Conservation (phyloP, 2,888 invertebrate species). For the Nomada fabriciana region DNA sequence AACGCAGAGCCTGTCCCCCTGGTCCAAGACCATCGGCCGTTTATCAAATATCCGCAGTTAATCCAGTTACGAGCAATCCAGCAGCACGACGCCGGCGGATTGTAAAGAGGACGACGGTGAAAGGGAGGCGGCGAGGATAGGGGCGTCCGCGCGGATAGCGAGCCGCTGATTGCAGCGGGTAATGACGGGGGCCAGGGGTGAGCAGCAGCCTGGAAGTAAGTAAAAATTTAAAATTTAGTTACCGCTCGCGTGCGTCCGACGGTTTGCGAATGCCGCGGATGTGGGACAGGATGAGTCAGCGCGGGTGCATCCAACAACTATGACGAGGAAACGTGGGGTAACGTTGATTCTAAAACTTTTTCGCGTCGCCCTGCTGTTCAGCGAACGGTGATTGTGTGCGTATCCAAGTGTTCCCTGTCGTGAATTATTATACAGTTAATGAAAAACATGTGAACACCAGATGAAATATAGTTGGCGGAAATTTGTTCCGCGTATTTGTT, state of each 20-base stretch:
- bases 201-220: constrained; percentile 85
- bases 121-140: constrained; percentile 44
- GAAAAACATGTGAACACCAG: not conserved
- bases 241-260: constrained; percentile 79
- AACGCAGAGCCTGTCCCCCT: constrained; percentile 7
- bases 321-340: constrained; percentile 22
- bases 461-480: not conserved
- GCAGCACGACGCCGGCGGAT: constrained; percentile 63
- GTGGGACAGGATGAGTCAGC: constrained; percentile 80
- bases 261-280: constrained; percentile 79
- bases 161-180: constrained; percentile 83
- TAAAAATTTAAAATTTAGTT: constrained; percentile 85
- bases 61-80: constrained; percentile 79
- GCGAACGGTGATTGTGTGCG: not conserved
- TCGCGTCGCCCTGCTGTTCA: not conserved
- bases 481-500: no score
- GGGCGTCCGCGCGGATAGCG: constrained; percentile 72
- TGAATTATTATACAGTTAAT: not conserved
- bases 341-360: constrained; percentile 46
- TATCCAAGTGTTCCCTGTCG: not conserved
- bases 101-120: constrained; percentile 55
- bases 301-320: constrained; percentile 36
- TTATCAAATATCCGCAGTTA: constrained; percentile 82
- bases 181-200: constrained; percentile 82
- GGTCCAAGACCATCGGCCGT: constrained; percentile 70